These are phyloP conservation scores for Turritopsis dohrnii DNA, from an alignment of 30 jellyfish, hydroid and myxozoan species.

Conservation along the genomic window DNA sequence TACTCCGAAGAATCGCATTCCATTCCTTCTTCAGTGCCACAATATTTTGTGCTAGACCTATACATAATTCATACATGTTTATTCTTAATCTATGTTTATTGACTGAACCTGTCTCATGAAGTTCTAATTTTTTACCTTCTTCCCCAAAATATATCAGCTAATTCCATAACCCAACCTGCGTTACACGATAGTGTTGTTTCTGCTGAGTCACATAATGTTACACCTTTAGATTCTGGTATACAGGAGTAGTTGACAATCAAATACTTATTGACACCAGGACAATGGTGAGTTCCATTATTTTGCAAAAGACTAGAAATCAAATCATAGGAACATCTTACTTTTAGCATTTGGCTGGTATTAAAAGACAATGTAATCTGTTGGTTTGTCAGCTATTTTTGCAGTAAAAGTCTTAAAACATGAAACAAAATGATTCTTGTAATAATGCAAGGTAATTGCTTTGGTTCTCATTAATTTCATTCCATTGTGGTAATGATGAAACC, in stretches of 20 bases:
- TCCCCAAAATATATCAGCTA: conserved; percentile 97
- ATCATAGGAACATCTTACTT: too few species aligned
- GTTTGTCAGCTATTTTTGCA: too few species aligned
- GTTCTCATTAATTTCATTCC: too few species aligned
- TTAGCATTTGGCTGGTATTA: too few species aligned
- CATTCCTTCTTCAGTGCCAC: conserved; percentile 80
- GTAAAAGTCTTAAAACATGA: too few species aligned
- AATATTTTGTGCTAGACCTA: conserved; percentile 60
- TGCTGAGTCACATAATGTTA: conserved; percentile 85
- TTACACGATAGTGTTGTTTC: conserved; percentile 70
- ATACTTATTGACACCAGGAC: conserved; percentile 96
- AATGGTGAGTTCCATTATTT: conserved; percentile 77
- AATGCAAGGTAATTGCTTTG: too few species aligned
- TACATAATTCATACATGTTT: background rate
- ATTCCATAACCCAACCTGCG: conserved; percentile 92
- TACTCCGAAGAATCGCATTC: conserved; percentile 80
- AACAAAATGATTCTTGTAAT: too few species aligned
- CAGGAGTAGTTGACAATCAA: conserved; percentile 86
- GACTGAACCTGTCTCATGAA: too few species aligned
- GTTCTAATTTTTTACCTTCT: conserved; percentile 27
- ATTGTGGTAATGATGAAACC: too few species aligned
- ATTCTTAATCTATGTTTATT: background rate
- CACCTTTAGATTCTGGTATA: conserved; percentile 93
- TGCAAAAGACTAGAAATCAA: conserved; percentile 53
- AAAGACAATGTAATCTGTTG: too few species aligned